These are phyloP conservation scores for Mycetomoellerius zeteki DNA, from an alignment of 1,140 invertebrate species.

Conservation along the genomic window DNA sequence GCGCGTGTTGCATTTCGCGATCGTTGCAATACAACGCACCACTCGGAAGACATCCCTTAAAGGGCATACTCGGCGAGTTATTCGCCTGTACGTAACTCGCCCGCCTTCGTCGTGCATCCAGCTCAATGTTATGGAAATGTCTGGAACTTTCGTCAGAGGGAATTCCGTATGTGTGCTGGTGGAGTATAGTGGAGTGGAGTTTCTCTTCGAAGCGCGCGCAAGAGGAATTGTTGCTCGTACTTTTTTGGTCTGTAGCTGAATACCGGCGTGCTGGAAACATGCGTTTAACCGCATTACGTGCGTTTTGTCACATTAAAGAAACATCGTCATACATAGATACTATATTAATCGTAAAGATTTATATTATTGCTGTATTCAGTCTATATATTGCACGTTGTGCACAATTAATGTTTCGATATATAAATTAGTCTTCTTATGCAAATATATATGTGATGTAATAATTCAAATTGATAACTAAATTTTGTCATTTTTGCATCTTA, in stretches of 20 bases:
- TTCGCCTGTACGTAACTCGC: slow-evolving; percentile 66
- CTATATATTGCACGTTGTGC: not conserved
- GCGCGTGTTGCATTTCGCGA: slow-evolving; percentile 44
- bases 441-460: not conserved
- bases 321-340: not conserved
- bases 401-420: not conserved
- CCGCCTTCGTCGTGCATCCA: slow-evolving; percentile 14
- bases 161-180: slow-evolving; percentile 46
- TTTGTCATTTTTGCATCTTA: not conserved
- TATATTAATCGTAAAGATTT: not conserved
- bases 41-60: slow-evolving; percentile 56
- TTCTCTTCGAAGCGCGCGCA: slow-evolving; percentile 21
- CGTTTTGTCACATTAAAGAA: slow-evolving; percentile 11
- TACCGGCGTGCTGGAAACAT: slow-evolving; percentile 6
- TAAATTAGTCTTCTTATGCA: not conserved
- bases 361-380: not conserved
- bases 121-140: slow-evolving; percentile 66
- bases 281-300: slow-evolving; percentile 51
- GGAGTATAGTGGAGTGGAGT: not conserved
- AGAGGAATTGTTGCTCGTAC: slow-evolving; percentile 48
- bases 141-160: slow-evolving; percentile 56
- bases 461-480: slow-evolving; percentile 1
- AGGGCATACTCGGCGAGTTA: slow-evolving; percentile 60
- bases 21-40: slow-evolving; percentile 49
- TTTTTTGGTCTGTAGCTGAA: slow-evolving; percentile 5